Percentiles rank a stretch among this genome's conserved stretches.
phyloP scores from a whole-genome alignment of 2,797 vertebrate genomes.

The Holocentrus rufus region DNA sequence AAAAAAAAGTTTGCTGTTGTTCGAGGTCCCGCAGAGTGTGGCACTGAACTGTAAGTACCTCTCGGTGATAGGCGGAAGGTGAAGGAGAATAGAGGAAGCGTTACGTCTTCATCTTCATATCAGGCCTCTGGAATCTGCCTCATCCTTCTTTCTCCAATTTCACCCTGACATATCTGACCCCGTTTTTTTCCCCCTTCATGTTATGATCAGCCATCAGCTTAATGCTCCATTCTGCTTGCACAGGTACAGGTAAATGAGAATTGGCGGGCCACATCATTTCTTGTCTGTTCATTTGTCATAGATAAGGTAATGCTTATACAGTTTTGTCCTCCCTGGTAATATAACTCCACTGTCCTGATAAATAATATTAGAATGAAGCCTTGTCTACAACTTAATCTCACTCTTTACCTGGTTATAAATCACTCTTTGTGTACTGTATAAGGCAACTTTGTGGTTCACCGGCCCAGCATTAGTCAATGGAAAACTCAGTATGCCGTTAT shows the following conservation, averaged over 20 bases:
- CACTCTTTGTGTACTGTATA: constrained; percentile 18
- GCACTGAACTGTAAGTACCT: neutral
- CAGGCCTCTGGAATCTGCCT: constrained; percentile 40
- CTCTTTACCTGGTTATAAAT: constrained; percentile 57
- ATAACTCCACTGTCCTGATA: constrained; percentile 32
- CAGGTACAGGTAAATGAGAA: constrained; percentile 27
- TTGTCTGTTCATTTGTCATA: constrained; percentile 22
- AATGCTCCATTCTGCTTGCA: neutral
- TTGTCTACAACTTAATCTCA: constrained; percentile 38
- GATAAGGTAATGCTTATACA: constrained; percentile 69
- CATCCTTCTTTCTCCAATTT: constrained; percentile 46
- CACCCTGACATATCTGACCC: constrained; percentile 25
- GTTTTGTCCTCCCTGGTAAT: constrained; percentile 59
- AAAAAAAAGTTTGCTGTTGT: neutral
- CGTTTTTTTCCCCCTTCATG: neutral
- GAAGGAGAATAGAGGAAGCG: constrained; percentile 24
- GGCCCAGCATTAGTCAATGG: neutral
- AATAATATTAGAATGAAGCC: constrained; percentile 33
- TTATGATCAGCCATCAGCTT: neutral
- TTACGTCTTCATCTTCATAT: constrained; percentile 53
- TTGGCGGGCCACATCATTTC: constrained; percentile 18
- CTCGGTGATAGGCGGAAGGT: constrained; percentile 6
- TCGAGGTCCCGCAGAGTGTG: neutral
- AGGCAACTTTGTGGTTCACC: neutral
- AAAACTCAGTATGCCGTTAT: neutral